Evolutionary conservation across 2,797 vertebrate species (phyloP).

Genomic region (Parauchenoglanis punctatus): DNA sequence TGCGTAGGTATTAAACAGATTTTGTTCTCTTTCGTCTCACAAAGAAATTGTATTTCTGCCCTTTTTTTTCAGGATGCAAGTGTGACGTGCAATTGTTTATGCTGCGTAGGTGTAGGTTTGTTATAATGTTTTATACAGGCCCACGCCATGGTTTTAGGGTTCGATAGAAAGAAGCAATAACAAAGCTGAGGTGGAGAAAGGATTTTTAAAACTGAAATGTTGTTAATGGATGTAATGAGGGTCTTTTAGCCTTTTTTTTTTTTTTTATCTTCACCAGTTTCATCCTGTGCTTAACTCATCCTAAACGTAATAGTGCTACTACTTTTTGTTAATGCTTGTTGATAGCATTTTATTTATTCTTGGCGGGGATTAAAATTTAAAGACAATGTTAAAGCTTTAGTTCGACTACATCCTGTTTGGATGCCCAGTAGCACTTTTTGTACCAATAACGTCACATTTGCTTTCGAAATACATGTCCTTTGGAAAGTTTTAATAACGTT

Average conservation of each 20-base stretch:
- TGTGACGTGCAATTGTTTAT: conserved; percentile 31
- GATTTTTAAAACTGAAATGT: neutral
- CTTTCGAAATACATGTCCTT: neutral
- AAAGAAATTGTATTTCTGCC: conserved; percentile 49
- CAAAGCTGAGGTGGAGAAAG: neutral
- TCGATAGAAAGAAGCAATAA: conserved; percentile 24
- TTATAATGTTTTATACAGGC: conserved; percentile 8
- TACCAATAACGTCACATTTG: neutral
- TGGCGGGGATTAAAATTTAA: neutral
- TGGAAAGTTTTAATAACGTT: neutral
- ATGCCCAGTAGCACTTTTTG: neutral
- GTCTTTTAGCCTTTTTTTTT: neutral
- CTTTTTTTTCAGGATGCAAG: conserved; percentile 26
- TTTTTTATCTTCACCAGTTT: neutral
- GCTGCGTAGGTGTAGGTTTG: conserved; percentile 20
- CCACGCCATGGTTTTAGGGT: conserved; percentile 5
- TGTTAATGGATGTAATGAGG: neutral
- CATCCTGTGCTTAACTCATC: neutral
- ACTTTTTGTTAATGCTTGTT: neutral
- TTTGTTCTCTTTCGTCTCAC: conserved; percentile 31
- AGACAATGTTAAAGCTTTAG: neutral
- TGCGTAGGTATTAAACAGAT: conserved; percentile 43
- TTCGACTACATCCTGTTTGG: neutral
- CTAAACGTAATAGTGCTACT: neutral
- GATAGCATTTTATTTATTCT: neutral